phyloP scores from a whole-genome alignment of 2,797 vertebrate species.

The Eulemur rubriventer region DNA sequence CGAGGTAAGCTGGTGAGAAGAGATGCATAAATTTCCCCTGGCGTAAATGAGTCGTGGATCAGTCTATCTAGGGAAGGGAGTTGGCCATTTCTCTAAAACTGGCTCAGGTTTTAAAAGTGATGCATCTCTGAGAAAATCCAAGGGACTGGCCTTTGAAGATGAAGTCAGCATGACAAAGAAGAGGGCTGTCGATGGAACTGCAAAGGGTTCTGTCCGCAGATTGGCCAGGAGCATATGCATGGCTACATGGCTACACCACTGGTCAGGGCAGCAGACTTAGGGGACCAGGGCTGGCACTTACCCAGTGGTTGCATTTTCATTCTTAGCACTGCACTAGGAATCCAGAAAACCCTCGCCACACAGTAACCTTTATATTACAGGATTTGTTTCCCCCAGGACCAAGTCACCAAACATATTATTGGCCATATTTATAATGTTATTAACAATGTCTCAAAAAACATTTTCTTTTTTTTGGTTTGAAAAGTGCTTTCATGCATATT shows the following conservation, averaged over 20 bases:
- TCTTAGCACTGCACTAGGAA: neutral
- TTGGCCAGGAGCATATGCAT: fast-evolving
- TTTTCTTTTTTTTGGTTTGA: neutral
- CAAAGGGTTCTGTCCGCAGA: neutral
- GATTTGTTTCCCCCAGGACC: neutral
- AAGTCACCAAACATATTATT: neutral
- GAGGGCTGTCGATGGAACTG: neutral
- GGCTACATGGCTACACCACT: neutral
- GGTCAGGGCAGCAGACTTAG: neutral
- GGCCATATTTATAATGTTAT: neutral
- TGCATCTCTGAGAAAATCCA: slow-evolving; percentile 42
- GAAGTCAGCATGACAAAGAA: slow-evolving; percentile 26
- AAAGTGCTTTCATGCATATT: neutral
- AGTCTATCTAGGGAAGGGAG: neutral
- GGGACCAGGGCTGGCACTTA: no score
- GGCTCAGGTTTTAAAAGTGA: slow-evolving; percentile 14
- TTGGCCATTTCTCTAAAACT: neutral
- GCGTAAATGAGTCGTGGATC: neutral
- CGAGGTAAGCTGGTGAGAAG: slow-evolving; percentile 62
- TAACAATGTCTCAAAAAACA: neutral
- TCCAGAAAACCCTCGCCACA: no score
- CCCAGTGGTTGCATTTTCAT: neutral
- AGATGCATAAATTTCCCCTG: slow-evolving; percentile 62
- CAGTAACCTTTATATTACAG: neutral
- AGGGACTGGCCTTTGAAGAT: slow-evolving; percentile 26